phyloP scores from a whole-genome alignment of 2,888 invertebrate species.

The Agrotis exclamationis region DNA sequence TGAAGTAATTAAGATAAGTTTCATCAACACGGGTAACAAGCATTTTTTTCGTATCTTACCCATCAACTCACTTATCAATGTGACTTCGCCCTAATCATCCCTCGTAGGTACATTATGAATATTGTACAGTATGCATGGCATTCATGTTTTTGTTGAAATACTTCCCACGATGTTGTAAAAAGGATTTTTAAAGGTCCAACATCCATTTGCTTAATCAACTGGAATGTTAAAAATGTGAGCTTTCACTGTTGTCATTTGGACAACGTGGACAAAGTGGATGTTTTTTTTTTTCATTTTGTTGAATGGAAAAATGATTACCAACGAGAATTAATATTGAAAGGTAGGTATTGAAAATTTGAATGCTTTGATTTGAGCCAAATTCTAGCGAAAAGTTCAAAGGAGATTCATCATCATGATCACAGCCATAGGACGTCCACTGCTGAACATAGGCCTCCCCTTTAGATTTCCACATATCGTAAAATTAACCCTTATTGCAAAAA shows the following conservation, averaged over 20 bases:
- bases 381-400: background rate
- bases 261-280: background rate
- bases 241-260: conserved; percentile 4
- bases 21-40: too few relatives aligned
- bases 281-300: background rate
- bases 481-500: too few relatives aligned
- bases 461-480: too few relatives aligned
- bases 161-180: conserved; percentile 12
- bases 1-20: too few relatives aligned
- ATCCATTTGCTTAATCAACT: conserved; percentile 11
- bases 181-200: conserved; percentile 9
- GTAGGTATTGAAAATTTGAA: background rate
- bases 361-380: background rate
- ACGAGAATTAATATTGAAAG: background rate
- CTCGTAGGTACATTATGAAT: too few relatives aligned
- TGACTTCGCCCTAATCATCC: background rate
- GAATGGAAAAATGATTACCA: background rate
- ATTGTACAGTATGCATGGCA: background rate
- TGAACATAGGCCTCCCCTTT: too few relatives aligned
- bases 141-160: conserved; percentile 25
- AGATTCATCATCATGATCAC: too few relatives aligned
- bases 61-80: too few relatives aligned
- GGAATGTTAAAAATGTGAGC: conserved; percentile 5
- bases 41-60: background rate
- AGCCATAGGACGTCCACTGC: too few relatives aligned